Conservation (phyloP, 2,888 invertebrate species). For the Ceraclea dissimilis region DNA sequence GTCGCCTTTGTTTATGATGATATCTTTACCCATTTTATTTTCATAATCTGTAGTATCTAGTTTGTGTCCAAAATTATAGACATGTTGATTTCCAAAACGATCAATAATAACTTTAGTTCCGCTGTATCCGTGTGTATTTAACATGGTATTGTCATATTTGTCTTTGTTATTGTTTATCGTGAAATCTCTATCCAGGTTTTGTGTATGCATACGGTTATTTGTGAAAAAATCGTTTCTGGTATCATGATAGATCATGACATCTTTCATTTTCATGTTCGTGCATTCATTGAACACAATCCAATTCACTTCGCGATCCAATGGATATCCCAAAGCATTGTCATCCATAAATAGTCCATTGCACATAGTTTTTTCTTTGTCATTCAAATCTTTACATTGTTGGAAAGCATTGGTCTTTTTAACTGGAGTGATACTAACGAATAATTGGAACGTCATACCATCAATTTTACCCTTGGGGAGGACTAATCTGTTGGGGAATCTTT, state of each 20-base stretch:
- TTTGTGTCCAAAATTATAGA: too few relatives aligned
- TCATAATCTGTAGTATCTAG: too few relatives aligned
- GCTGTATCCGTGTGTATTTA: too few relatives aligned
- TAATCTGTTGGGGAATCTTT: slow-evolving; percentile 55
- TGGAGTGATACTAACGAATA: slow-evolving; percentile 54
- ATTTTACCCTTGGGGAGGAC: slow-evolving; percentile 56
- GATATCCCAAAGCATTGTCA: slow-evolving; percentile 49
- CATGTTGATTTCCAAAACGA: too few relatives aligned
- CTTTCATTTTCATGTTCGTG: slow-evolving; percentile 44
- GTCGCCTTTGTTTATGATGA: too few relatives aligned
- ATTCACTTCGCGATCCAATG: slow-evolving; percentile 47
- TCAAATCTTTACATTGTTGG: slow-evolving; percentile 47
- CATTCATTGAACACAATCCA: slow-evolving; percentile 36
- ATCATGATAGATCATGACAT: slow-evolving; percentile 48
- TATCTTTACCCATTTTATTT: too few relatives aligned
- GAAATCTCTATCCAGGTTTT: background rate
- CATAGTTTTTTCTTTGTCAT: slow-evolving; percentile 18
- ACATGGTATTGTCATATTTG: too few relatives aligned
- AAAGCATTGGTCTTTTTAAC: slow-evolving; percentile 35
- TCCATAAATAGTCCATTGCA: slow-evolving; percentile 33
- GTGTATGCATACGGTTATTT: background rate
- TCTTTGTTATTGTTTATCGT: background rate
- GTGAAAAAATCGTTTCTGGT: background rate
- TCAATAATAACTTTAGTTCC: too few relatives aligned
- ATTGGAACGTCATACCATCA: slow-evolving; percentile 55